Conservation (phyloP, 1,140 invertebrate species). For the Pogonus chalceus region DNA sequence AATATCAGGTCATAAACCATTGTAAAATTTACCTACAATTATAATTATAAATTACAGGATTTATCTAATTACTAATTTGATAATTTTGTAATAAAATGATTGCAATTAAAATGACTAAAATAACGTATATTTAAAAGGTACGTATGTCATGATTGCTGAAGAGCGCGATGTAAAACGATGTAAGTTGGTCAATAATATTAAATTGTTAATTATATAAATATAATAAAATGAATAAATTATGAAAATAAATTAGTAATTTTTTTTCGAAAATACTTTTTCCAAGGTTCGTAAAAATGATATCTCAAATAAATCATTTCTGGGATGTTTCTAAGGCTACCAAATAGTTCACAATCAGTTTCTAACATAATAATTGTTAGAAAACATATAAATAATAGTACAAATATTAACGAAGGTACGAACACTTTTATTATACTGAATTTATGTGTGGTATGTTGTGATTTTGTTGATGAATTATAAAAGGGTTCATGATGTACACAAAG, state of each 20-base stretch:
- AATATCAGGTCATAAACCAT: no score
- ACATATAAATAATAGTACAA: conserved; percentile 54
- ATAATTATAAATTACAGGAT: no score
- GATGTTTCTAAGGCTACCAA: conserved; percentile 57
- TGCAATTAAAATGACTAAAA: no score
- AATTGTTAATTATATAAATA: no score
- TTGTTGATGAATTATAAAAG: conserved; percentile 29
- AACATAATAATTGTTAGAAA: conserved; percentile 56
- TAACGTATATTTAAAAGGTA: no score
- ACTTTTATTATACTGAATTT: conserved; percentile 53
- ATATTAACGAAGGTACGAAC: conserved; percentile 61
- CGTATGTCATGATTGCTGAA: no score
- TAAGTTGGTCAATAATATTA: no score
- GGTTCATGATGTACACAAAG: conserved; percentile 28
- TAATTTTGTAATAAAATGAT: no score
- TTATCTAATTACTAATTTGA: no score
- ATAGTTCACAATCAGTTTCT: conserved; percentile 61
- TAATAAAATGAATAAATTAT: no score
- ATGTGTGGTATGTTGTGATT: conserved; percentile 20
- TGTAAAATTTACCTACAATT: no score
- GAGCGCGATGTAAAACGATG: no score
- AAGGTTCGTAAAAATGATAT: conserved; percentile 71
- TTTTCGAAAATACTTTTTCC: conserved; percentile 60
- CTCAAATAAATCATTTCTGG: conserved; percentile 70
- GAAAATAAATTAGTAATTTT: conserved; percentile 39